Evolutionary conservation across 2,113 vertebrate species (phyloP).

Genomic region (Periophthalmus modestus): DNA sequence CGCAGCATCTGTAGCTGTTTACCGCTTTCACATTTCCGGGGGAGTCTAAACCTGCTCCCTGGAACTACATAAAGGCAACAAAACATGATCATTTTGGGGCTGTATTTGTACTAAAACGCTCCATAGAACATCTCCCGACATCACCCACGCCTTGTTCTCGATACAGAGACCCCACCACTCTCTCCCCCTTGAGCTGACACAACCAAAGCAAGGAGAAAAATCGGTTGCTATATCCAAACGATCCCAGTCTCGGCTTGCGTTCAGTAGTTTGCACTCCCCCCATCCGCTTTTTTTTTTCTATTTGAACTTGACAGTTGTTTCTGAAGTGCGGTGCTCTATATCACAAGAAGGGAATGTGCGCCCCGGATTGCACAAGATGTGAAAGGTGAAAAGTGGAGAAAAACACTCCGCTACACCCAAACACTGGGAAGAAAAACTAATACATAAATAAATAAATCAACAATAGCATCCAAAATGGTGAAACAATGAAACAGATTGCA

Average conservation of each 20-base stretch:
- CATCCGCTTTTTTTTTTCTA: conserved; percentile 66
- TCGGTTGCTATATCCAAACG: conserved; percentile 63
- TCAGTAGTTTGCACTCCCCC: conserved; percentile 73
- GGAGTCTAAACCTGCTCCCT: conserved; percentile 54
- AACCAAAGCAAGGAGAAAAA: conserved; percentile 69
- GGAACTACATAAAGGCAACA: conserved; percentile 74
- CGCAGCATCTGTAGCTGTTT: conserved; percentile 66
- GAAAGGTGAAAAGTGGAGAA: conserved; percentile 64
- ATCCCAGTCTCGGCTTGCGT: conserved; percentile 66
- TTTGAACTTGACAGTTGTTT: conserved; percentile 80
- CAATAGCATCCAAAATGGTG: conserved; percentile 60
- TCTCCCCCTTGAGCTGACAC: conserved; percentile 75
- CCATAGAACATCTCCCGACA: conserved; percentile 77
- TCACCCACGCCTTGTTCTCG: conserved; percentile 77
- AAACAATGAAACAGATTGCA: conserved; percentile 63
- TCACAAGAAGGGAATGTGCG: conserved; percentile 76
- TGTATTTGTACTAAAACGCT: conserved; percentile 80
- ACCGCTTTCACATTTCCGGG: conserved; percentile 56
- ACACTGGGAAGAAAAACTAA: conserved; percentile 74
- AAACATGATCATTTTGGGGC: conserved; percentile 81
- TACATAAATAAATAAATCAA: conserved; percentile 80
- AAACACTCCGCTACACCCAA: conserved; percentile 48
- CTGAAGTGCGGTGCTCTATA: conserved; percentile 72
- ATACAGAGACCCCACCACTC: conserved; percentile 75
- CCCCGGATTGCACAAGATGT: conserved; percentile 71